phyloP scores from a whole-genome alignment of 2,888 invertebrate species.

The Coleophora flavipennella region DNA sequence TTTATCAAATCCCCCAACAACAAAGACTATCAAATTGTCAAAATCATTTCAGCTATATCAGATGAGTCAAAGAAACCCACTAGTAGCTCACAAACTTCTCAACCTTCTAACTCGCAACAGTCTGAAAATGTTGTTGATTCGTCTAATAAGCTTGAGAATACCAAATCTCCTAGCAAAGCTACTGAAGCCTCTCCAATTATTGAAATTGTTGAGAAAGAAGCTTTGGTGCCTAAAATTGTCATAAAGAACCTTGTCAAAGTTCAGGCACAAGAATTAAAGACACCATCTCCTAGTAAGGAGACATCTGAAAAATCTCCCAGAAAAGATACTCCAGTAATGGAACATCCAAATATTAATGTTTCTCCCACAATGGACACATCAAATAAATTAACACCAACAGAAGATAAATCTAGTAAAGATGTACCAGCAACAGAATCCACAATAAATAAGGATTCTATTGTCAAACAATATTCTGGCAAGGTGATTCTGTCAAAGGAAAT shows the following conservation, averaged over 20 bases:
- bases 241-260: conserved; percentile 6
- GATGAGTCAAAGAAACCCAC: conserved; percentile 8
- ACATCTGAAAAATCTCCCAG: conserved; percentile 1
- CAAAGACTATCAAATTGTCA: conserved; percentile 14
- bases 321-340: not conserved
- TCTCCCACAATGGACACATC: not conserved
- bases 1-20: conserved; percentile 10
- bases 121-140: conserved; percentile 25
- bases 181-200: too few relatives aligned
- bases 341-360: not conserved
- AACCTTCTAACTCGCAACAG: conserved; percentile 13
- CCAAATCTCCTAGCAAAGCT: conserved; percentile 2
- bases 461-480: conserved; percentile 4
- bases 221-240: conserved; percentile 4
- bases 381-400: not conserved
- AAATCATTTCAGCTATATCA: conserved; percentile 14
- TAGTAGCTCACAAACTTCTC: conserved; percentile 10
- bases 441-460: conserved; percentile 1
- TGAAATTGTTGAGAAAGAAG: conserved; percentile 8
- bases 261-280: too few relatives aligned
- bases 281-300: not conserved
- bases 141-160: conserved; percentile 21
- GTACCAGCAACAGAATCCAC: conserved; percentile 6
- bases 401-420: conserved; percentile 5
- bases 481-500: not conserved